These are phyloP conservation scores for Aeoliscus strigatus DNA, from an alignment of 2,797 vertebrate genomes.

Conservation along the genomic window DNA sequence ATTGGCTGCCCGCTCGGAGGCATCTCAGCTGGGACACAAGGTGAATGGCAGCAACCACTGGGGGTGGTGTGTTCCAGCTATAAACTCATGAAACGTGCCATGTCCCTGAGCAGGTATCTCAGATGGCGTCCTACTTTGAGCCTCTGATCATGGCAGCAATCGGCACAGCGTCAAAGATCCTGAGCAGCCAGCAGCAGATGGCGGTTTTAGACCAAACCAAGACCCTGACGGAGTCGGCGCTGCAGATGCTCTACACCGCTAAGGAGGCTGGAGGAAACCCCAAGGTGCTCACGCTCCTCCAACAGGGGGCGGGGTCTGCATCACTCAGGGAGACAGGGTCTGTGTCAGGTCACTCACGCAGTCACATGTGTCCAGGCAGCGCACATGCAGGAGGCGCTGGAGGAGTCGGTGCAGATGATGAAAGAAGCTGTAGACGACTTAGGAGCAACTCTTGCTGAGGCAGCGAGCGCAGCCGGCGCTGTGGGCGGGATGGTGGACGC, in stretches of 20 bases:
- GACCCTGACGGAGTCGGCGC: conserved; percentile 91
- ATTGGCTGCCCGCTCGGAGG: conserved; percentile 92
- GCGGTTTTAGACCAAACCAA: conserved; percentile 97
- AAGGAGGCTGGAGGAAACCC: conserved; percentile 98
- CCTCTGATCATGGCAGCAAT: conserved; percentile 88
- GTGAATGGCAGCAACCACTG: conserved; percentile 65
- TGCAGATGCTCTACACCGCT: conserved; percentile 97
- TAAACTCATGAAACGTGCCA: not conserved
- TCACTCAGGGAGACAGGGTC: too few relatives aligned
- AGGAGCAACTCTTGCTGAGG: conserved; percentile 96
- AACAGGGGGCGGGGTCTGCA: too few relatives aligned
- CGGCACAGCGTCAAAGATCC: conserved; percentile 90
- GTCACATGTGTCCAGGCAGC: too few relatives aligned
- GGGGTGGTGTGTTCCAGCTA: conserved; percentile 1
- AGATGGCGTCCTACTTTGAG: conserved; percentile 93
- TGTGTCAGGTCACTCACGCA: too few relatives aligned
- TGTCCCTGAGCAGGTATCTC: conserved; percentile 78
- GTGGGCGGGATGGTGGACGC: conserved; percentile 97
- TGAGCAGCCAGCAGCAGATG: conserved; percentile 97
- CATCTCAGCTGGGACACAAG: conserved; percentile 98
- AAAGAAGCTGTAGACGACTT: conserved; percentile 98
- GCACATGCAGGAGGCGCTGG: conserved; percentile 96
- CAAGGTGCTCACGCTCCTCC: conserved; percentile 73
- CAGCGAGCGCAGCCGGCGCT: conserved; percentile 95
- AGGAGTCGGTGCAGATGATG: too few relatives aligned